Evolutionary conservation across 2,113 vertebrate genomes (phyloP).

Genomic region (Micromys minutus): DNA sequence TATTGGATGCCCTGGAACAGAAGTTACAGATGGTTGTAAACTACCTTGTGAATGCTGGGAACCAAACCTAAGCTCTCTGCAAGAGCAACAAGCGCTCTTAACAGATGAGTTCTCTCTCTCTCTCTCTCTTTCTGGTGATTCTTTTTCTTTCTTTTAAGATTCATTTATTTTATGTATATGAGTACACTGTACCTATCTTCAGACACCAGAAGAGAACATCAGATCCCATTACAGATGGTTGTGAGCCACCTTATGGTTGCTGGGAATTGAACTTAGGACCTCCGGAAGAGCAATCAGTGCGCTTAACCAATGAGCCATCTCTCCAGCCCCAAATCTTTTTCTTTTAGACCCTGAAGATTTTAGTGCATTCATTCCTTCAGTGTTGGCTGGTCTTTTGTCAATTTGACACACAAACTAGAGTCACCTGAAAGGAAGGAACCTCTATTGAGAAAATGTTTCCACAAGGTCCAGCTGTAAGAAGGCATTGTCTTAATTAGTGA

Average conservation of each 20-base stretch:
- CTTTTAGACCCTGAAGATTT: not conserved
- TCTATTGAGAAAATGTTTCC: not conserved
- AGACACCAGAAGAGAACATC: too few relatives aligned
- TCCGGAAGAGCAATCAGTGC: too few relatives aligned
- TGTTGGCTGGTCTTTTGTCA: not conserved
- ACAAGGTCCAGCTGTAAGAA: not conserved
- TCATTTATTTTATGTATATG: too few relatives aligned
- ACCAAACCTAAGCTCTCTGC: not conserved
- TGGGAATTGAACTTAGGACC: too few relatives aligned
- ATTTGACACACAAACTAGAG: not conserved
- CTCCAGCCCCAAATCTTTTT: not conserved
- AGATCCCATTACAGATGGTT: too few relatives aligned
- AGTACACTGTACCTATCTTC: too few relatives aligned
- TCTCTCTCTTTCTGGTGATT: too few relatives aligned
- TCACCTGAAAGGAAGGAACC: not conserved
- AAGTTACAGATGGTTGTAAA: not conserved
- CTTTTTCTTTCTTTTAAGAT: too few relatives aligned
- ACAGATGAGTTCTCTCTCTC: not conserved
- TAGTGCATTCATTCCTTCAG: not conserved
- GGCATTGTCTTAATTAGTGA: not conserved
- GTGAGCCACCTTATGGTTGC: too few relatives aligned
- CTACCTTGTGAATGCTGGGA: not conserved
- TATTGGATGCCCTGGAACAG: not conserved
- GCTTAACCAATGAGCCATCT: too few relatives aligned
- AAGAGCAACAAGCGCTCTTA: not conserved